phyloP scores from a whole-genome alignment of 2,797 vertebrate species.

The Coregonus sp. region DNA sequence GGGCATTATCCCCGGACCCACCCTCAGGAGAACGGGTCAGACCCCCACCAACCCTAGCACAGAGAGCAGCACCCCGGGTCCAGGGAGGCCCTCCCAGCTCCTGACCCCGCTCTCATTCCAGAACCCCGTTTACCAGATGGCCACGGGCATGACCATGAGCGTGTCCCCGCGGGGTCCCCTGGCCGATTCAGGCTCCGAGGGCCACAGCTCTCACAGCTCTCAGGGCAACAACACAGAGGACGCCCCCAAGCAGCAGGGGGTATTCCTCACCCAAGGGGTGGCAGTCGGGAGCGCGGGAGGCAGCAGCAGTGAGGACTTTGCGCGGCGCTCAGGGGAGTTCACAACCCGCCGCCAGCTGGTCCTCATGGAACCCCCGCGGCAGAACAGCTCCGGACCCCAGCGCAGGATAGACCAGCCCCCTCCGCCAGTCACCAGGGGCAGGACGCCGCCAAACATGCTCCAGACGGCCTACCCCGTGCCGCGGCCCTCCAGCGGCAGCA shows the following conservation, averaged over 20 bases:
- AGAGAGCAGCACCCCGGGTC: slow-evolving; percentile 73
- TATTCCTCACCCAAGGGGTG: slow-evolving; percentile 79
- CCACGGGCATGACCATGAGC: slow-evolving; percentile 82
- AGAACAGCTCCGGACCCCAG: slow-evolving; percentile 90
- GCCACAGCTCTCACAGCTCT: slow-evolving; percentile 83
- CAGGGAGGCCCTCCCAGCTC: slow-evolving; percentile 69
- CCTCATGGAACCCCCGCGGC: slow-evolving; percentile 77
- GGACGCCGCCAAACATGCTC: slow-evolving; percentile 88
- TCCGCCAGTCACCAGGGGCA: slow-evolving; percentile 76
- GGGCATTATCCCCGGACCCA: slow-evolving; percentile 32
- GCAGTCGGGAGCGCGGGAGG: slow-evolving; percentile 45
- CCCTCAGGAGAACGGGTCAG: slow-evolving; percentile 79
- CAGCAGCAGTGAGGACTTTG: slow-evolving; percentile 55
- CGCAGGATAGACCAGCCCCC: slow-evolving; percentile 92
- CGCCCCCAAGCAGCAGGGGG: slow-evolving; percentile 68
- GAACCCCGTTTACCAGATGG: slow-evolving; percentile 94
- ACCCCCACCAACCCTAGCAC: slow-evolving; percentile 66
- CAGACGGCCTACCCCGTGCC: slow-evolving; percentile 84
- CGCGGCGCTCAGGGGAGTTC: slow-evolving; percentile 72
- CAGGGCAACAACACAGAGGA: slow-evolving; percentile 85
- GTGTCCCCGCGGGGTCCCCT: slow-evolving; percentile 66
- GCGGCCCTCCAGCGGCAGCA: slow-evolving; percentile 88
- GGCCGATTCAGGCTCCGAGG: slow-evolving; percentile 85
- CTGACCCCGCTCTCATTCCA: slow-evolving; percentile 90
- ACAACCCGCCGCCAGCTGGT: slow-evolving; percentile 72